Percentiles rank a stretch among this genome's conserved stretches.
These are phyloP conservation scores for Podarcis siculus DNA, from an alignment of 2,797 vertebrate genomes.

Conservation along the genomic window DNA sequence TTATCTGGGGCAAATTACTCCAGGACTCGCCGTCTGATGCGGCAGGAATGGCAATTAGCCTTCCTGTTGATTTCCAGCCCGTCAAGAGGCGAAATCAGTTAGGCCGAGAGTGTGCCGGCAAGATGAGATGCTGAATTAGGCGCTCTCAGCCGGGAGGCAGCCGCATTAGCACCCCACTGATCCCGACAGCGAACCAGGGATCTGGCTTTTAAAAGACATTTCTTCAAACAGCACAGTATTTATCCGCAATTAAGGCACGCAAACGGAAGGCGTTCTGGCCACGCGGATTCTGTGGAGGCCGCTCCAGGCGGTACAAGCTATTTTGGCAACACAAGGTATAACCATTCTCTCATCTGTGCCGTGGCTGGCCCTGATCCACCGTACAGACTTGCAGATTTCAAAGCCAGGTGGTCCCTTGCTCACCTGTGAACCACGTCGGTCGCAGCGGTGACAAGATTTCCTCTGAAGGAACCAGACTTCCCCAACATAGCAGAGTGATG, in stretches of 20 bases:
- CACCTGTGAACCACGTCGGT: not conserved
- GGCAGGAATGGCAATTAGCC: conserved; percentile 95
- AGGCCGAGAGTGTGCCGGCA: conserved; percentile 88
- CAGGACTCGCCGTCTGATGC: conserved; percentile 91
- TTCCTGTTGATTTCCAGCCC: conserved; percentile 92
- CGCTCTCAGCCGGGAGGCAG: conserved; percentile 80
- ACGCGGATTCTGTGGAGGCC: not conserved
- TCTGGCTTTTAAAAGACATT: conserved; percentile 65
- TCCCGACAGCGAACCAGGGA: conserved; percentile 71
- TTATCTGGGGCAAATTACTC: conserved; percentile 91
- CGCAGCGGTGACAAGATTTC: not conserved
- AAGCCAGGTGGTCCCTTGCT: not conserved
- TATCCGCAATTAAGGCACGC: not conserved
- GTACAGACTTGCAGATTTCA: not conserved
- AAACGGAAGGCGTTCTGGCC: not conserved
- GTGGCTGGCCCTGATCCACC: not conserved
- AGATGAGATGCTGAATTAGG: conserved; percentile 84
- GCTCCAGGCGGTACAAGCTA: not conserved
- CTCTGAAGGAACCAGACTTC: not conserved
- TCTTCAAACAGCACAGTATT: not conserved
- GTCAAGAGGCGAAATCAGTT: conserved; percentile 90
- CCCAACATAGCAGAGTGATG: too few relatives aligned
- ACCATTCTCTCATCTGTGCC: not conserved
- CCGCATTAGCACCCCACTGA: conserved; percentile 77
- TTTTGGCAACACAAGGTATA: not conserved